Conservation (phyloP, 2,113 vertebrate species). For the Spermophilus dauricus region DNA sequence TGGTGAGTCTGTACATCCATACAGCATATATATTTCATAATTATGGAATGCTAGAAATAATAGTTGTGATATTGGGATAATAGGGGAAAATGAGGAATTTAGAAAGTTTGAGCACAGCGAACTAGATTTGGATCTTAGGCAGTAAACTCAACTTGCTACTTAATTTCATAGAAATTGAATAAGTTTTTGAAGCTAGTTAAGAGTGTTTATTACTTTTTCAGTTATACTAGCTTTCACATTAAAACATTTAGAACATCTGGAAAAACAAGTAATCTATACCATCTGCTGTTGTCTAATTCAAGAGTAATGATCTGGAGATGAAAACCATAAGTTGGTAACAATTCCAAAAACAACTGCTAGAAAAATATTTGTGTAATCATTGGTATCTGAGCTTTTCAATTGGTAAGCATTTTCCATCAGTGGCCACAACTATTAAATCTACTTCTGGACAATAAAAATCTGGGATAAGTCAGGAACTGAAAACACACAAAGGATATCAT, state of each 20-base stretch:
- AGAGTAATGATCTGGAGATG: slow-evolving; percentile 48
- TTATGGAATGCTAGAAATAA: neutral
- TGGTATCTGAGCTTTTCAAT: slow-evolving; percentile 46
- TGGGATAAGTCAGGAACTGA: slow-evolving; percentile 20
- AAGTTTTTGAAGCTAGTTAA: slow-evolving; percentile 52
- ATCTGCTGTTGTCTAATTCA: slow-evolving; percentile 58
- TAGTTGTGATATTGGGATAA: neutral
- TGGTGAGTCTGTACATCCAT: neutral
- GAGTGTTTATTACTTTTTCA: slow-evolving; percentile 62
- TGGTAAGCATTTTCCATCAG: slow-evolving; percentile 32
- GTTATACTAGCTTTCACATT: slow-evolving; percentile 53
- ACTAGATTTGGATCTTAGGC: slow-evolving; percentile 2
- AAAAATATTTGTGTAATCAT: slow-evolving; percentile 61
- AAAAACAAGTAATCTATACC: slow-evolving; percentile 58
- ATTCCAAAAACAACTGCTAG: slow-evolving; percentile 43
- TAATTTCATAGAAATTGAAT: slow-evolving; percentile 35
- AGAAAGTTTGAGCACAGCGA: neutral
- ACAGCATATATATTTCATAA: neutral
- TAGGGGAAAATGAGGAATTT: slow-evolving; percentile 28
- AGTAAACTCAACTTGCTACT: slow-evolving; percentile 41
- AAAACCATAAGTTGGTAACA: slow-evolving; percentile 50
- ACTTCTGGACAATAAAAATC: slow-evolving; percentile 23
- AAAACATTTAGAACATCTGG: slow-evolving; percentile 66
- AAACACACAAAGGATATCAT: neutral
- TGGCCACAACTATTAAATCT: slow-evolving; percentile 33